Base-by-base conservation (phyloP, 1,140 invertebrate species). In the Camponotus floridanus region DNA sequence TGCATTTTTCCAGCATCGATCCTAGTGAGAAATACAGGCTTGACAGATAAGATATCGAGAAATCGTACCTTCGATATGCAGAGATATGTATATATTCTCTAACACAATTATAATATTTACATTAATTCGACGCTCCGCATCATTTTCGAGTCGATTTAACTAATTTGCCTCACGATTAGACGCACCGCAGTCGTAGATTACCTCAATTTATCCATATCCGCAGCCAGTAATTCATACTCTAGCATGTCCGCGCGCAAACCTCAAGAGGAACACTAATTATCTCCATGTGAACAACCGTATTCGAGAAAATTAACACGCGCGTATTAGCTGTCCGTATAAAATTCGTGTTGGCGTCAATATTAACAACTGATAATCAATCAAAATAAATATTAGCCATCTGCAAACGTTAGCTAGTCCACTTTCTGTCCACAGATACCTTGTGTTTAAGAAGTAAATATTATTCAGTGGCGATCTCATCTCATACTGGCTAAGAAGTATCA, bases 231-330 rank as follows among this genome's bases (percentile, higher is more conserved):
- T 73, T 84, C 78, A 78, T 51, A 78, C 57, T 73, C 55, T 57
- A 62, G 70, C 80, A 84, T 15, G 55, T 59, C 42, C 87, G 57
- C 76, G 86, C 59, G 86, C 70, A 78, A 86, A 74, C 55, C 81
- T 68, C 87, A 65, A 70, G 87, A 78, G 87, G 48, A 18, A 45
- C 76, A 76, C 76, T 55, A 70, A 80, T 81, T 71, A 84, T 79
- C 73, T 76, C 79, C 74, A 15, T 68, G 68, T 65, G 74, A 83
- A 83, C 76, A 86, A 88, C 78, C 85, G 71, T 80, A 79, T 79
- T 88, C 87, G 68, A 71, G n/a, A n/a, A 85, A 42, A 88, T 90
- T 88, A 87, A 88, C 78, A 71, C 65, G 64, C 45, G 62, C 45
- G 48, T 33, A 80, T 80, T 90, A 88, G 85, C 70, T 51, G 62